A percentile compares a stretch with the other conserved stretches of the same genome.
Evolutionary conservation across 1,140 invertebrate species (phyloP).

Genomic region (Caenorhabditis brenneri): DNA sequence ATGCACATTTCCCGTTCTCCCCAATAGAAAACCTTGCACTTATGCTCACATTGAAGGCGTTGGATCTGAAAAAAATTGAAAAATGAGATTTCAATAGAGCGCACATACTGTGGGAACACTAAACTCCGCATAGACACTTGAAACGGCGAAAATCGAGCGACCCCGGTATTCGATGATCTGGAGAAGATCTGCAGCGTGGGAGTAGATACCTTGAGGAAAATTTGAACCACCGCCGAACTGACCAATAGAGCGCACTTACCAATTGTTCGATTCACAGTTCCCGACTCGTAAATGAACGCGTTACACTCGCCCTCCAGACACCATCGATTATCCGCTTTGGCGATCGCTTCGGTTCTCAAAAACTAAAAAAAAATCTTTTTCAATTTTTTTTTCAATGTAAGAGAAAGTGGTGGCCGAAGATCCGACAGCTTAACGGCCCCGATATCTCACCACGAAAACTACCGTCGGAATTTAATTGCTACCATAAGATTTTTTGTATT

Average conservation of each 20-base stretch:
- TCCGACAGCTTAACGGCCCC: no score
- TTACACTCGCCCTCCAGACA: conserved; percentile 33
- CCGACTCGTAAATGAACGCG: background rate
- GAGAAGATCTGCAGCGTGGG: conserved; percentile 16
- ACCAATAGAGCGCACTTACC: background rate
- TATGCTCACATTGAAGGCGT: conserved; percentile 14
- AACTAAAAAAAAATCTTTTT: no score
- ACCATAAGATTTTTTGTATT: no score
- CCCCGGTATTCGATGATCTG: conserved; percentile 20
- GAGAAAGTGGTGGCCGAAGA: no score
- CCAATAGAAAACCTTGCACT: conserved; percentile 28
- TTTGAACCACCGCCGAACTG: background rate
- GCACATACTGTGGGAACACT: conserved; percentile 1
- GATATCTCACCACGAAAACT: no score
- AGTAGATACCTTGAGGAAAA: conserved; percentile 22
- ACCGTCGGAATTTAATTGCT: no score
- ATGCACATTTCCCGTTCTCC: conserved; percentile 9
- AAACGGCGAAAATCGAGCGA: conserved; percentile 21
- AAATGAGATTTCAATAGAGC: no score
- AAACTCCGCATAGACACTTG: conserved; percentile 17
- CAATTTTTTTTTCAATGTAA: no score
- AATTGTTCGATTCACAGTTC: background rate
- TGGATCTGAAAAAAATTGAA: conserved; percentile 27
- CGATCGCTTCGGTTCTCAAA: conserved; percentile 1
- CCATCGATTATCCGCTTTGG: background rate